These are phyloP conservation scores for Tretioscincus oriximinensis DNA, from an alignment of 2,113 vertebrate species.

Conservation along the genomic window DNA sequence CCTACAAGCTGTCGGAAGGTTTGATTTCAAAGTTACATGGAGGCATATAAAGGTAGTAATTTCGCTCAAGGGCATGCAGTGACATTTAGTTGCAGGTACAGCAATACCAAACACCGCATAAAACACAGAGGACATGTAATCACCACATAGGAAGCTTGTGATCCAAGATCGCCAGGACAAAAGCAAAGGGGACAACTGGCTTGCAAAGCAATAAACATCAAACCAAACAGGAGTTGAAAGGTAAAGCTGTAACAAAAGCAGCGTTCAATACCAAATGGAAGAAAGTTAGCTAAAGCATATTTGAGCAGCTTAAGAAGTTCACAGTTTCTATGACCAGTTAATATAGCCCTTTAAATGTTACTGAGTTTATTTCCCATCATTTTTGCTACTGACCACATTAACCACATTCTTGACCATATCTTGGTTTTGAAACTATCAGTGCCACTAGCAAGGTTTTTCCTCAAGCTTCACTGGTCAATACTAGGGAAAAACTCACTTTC, in stretches of 20 bases:
- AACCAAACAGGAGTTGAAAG: not conserved
- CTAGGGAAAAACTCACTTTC: too few species aligned
- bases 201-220: not conserved
- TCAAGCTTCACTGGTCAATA: too few species aligned
- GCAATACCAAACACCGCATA: not conserved
- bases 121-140: not conserved
- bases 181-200: not conserved
- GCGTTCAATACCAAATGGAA: not conserved
- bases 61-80: conserved; percentile 9
- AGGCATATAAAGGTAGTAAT: not conserved
- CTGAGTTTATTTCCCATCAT: too few species aligned
- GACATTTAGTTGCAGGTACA: conserved; percentile 3
- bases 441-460: too few species aligned
- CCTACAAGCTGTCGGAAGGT: not conserved
- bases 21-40: not conserved
- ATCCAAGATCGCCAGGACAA: not conserved
- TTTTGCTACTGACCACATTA: too few species aligned
- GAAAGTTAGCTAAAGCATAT: not conserved
- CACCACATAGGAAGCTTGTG: not conserved
- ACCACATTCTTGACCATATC: too few species aligned
- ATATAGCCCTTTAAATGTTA: too few species aligned
- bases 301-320: not conserved
- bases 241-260: not conserved
- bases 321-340: not conserved
- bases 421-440: too few species aligned